Conservation (phyloP, 2,888 invertebrate genomes). For the Fabriciana adippe region DNA sequence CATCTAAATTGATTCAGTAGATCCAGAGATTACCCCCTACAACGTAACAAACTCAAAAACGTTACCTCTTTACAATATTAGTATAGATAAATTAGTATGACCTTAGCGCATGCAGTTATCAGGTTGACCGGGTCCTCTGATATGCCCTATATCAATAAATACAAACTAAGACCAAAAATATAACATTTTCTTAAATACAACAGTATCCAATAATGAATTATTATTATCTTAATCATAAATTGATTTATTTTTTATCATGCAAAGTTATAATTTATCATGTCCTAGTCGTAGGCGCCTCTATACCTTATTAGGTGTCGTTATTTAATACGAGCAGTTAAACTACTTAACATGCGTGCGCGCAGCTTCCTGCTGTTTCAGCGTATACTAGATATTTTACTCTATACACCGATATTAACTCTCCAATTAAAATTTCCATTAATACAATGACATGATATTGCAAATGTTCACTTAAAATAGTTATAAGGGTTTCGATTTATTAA, state of each 20-base stretch:
- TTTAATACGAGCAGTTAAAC: constrained; percentile 16
- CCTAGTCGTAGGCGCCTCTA: constrained; percentile 17
- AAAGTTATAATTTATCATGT: constrained; percentile 10
- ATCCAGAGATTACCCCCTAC: no score
- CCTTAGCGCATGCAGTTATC: no score
- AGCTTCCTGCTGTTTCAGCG: constrained; percentile 37
- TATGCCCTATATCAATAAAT: no score
- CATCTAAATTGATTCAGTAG: no score
- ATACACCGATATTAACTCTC: constrained; percentile 33
- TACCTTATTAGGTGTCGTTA: constrained; percentile 34
- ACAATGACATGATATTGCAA: constrained; percentile 26
- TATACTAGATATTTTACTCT: constrained; percentile 39
- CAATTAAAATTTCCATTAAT: constrained; percentile 40
- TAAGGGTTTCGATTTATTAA: constrained; percentile 16
- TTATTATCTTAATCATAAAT: constrained; percentile 5
- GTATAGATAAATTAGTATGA: no score
- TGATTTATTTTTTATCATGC: background rate
- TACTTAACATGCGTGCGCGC: constrained; percentile 21
- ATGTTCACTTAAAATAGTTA: constrained; percentile 25
- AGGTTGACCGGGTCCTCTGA: no score
- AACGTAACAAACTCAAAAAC: no score
- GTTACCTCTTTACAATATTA: no score
- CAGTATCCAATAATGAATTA: background rate
- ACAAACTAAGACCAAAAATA: background rate
- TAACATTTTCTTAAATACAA: background rate